Base-by-base conservation (phyloP, 2,113 vertebrate genomes). In the Calcarius ornatus region DNA sequence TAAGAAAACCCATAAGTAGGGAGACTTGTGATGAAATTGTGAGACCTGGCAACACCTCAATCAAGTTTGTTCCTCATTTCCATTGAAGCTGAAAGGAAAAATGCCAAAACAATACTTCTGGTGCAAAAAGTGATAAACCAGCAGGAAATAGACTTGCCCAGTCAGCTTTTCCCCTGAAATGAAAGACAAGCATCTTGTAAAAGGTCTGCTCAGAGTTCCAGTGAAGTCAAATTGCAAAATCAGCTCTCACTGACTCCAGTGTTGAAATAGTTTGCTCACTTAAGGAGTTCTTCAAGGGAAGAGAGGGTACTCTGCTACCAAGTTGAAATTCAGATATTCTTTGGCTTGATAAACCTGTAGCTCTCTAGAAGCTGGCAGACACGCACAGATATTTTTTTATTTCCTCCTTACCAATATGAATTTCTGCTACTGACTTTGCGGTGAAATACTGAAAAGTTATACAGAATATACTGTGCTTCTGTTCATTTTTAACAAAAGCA, bases 41-140 rank as follows among this genome's bases (percentile, higher is more conserved):
- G 60, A 95, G 65, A 81, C 31, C 73, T 93, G 86, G 81, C 91
- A 95, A 92, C 25, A 66, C 53, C 81, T 88, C 86, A 81, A 1
- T 79, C 69, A 75, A 75, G 30, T 24, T 64, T 78, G 9, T 40
- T 79, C 64, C 60, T 78, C n/a, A 51, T 78, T 89, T 90, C 50
- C 50, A 72, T 64, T 84, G 61, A 86, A 91, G 40, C 15, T 61
- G 40, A 84, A 88, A 73, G 70, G n/a, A 84, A 92, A 93, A 90
- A 90, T 57, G 63, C 88, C 90, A 86, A 83, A 96, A 22, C 27
- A 30, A 73, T 61, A 33, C 56, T 90, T 88, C 18, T 88, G 43
- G 71, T 90, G 59, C 35, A 94, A 86, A 75, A 88, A 87, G 35
- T 82, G 75, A 90, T 90, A 94, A 92, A 91, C 53, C 23, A 91